Conservation (phyloP, 2,888 invertebrate genomes). For the Corythucha ciliata region DNA sequence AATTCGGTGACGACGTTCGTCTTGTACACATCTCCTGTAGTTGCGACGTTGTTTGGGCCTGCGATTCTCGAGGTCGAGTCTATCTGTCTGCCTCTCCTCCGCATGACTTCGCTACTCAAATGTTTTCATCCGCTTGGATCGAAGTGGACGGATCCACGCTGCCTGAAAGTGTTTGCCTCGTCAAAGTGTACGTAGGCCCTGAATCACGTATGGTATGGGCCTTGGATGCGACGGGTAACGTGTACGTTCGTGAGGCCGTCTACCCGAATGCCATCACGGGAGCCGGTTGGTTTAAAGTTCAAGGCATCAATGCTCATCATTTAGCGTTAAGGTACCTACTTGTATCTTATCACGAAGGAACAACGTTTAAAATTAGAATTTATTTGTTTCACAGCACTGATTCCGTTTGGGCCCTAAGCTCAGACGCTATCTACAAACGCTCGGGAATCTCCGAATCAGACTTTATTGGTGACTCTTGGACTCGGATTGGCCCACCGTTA, state of each 20-base stretch:
- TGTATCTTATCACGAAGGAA: background rate
- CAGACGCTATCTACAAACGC: conserved; percentile 43
- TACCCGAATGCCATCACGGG: conserved; percentile 45
- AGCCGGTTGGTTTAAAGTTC: conserved; percentile 45
- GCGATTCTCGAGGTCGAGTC: conserved; percentile 43
- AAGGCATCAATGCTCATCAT: conserved; percentile 43
- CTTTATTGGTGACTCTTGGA: conserved; percentile 45
- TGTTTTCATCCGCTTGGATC: conserved; percentile 45
- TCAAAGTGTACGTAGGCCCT: conserved; percentile 42
- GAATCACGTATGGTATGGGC: conserved; percentile 45
- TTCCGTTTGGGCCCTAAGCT: conserved; percentile 44
- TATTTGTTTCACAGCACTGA: conserved; percentile 38
- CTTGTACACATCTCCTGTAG: conserved; percentile 42
- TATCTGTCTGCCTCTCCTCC: conserved; percentile 44
- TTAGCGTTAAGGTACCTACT: conserved; percentile 41
- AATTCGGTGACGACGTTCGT: conserved; percentile 38
- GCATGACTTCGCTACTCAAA: conserved; percentile 41
- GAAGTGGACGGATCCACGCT: conserved; percentile 39
- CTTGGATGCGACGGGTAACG: conserved; percentile 43
- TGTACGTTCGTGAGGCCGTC: conserved; percentile 45
- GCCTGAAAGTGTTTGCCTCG: background rate
- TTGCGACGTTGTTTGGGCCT: conserved; percentile 45
- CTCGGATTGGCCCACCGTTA: conserved; percentile 37
- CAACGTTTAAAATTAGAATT: background rate
- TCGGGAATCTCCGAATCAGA: conserved; percentile 43